These are phyloP conservation scores for Odontesthes bonariensis DNA, from an alignment of 2,113 vertebrate species.

Conservation along the genomic window DNA sequence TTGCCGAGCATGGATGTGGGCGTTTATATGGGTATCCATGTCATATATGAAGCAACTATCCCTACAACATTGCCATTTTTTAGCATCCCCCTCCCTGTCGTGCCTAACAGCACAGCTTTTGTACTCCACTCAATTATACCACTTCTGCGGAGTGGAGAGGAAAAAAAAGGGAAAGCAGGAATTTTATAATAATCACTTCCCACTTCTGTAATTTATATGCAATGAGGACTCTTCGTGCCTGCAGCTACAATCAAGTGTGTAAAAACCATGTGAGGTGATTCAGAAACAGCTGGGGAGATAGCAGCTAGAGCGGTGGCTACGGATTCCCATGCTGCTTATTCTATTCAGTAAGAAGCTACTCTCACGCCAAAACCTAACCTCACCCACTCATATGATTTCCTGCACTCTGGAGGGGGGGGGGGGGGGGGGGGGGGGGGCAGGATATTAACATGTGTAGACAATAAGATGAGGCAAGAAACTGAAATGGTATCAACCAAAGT, in stretches of 20 bases:
- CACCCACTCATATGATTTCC: conserved; percentile 47
- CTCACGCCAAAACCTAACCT: conserved; percentile 57
- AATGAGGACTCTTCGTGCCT: conserved; percentile 77
- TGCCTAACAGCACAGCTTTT: conserved; percentile 72
- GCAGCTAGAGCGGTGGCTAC: conserved; percentile 65
- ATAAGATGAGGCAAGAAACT: conserved; percentile 10
- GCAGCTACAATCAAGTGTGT: conserved; percentile 69
- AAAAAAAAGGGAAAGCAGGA: conserved; percentile 74
- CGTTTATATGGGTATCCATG: conserved; percentile 21
- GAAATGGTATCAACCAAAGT: conserved; percentile 3
- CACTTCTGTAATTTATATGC: conserved; percentile 83
- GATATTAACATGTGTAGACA: conserved; percentile 3
- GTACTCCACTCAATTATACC: conserved; percentile 87
- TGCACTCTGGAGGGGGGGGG: conserved; percentile 18
- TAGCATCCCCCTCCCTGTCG: conserved; percentile 50
- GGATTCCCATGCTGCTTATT: conserved; percentile 75
- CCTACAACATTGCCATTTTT: conserved; percentile 53
- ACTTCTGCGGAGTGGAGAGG: conserved; percentile 74
- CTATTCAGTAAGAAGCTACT: conserved; percentile 52
- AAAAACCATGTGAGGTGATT: conserved; percentile 69
- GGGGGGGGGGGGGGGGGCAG: not conserved
- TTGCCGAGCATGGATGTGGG: conserved; percentile 15
- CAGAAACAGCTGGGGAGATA: conserved; percentile 75
- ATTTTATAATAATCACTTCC: conserved; percentile 82
- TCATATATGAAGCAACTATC: conserved; percentile 24